Evolutionary conservation across 2,888 invertebrate genomes (phyloP), one percentile per base, ranked within the genome.

Genomic region (Amphimallon solstitiale): DNA sequence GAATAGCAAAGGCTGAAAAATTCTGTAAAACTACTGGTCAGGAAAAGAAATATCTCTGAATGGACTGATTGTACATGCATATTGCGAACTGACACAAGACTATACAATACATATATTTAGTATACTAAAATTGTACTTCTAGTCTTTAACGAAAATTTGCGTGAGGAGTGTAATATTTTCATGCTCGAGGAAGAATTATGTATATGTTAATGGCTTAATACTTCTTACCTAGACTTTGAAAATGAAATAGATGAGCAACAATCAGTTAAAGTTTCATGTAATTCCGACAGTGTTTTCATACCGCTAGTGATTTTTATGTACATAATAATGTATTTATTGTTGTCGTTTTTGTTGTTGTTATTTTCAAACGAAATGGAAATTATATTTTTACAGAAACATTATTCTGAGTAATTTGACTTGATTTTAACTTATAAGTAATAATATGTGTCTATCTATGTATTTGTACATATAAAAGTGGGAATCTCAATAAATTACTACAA

Each of bases 401-500:
- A 52, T 15, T 19, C 37, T 10, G 35, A 37, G 48, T 12, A 23
- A 52, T 52, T 23, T 43, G 29, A 34, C 23, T 40, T 29, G 43
- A 43, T 43, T 15, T 23, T 43, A 43, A 43, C 19, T 10, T 29
- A 38, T 54, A 59, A 37, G 19, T 59, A 14, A 5, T 29, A 29
- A 5, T 29, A 29, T 29, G 9, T 29, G 29, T 29, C 29, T 56
- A 2, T 38, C 23, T 59, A 43, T 59, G 56, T 59, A 43, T 59
- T 59, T 59, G 56, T 59, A 43, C 56, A 43, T 43, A 40, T 23
- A 15, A 38, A 38, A 38, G 21, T 38, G 38, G 15, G 56, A 59
- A 43, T 59, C 56, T 59, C 56, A 59, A 59, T 59, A 59, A 59
- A 59, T 23, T 15, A 29, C 43, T 59, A 43, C 15, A 59, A 59